Conservation (phyloP, 2,113 vertebrate species). For the Pseudois nayaur region DNA sequence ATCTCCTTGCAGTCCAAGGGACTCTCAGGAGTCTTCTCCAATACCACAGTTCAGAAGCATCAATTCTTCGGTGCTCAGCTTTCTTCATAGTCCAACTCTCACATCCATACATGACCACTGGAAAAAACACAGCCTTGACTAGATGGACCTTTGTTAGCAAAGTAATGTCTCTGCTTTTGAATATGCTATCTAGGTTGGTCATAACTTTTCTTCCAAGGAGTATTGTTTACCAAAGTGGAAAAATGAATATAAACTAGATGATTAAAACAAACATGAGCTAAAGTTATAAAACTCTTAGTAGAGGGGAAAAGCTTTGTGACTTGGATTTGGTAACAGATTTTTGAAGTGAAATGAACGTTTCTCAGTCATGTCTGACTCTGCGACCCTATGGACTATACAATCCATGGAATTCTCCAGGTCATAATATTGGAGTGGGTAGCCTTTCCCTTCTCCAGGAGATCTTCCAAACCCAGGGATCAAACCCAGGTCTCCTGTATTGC, state of each 20-base stretch:
- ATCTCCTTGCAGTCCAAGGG: too few species aligned
- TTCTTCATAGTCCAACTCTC: too few species aligned
- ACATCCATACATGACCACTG: too few species aligned
- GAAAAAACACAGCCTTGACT: too few species aligned
- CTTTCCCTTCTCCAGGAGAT: background rate
- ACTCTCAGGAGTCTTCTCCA: too few species aligned
- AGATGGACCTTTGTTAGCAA: too few species aligned
- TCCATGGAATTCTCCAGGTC: background rate
- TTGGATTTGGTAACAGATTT: background rate
- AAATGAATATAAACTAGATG: slow-evolving; percentile 8
- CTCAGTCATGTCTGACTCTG: background rate
- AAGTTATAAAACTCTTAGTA: background rate
- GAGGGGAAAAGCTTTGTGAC: background rate
- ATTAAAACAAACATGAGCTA: background rate
- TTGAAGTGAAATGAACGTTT: background rate
- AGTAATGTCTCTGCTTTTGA: too few species aligned
- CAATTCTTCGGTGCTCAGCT: too few species aligned
- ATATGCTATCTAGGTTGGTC: too few species aligned
- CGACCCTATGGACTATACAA: background rate
- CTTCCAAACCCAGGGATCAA: background rate
- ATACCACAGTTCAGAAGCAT: too few species aligned
- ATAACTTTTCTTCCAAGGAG: too few species aligned
- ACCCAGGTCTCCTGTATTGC: background rate
- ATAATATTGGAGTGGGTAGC: background rate
- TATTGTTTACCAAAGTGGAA: background rate